Evolutionary conservation across 2,113 vertebrate species (phyloP), one percentile per base, ranked within the genome.

Genomic region (Scomber japonicus): DNA sequence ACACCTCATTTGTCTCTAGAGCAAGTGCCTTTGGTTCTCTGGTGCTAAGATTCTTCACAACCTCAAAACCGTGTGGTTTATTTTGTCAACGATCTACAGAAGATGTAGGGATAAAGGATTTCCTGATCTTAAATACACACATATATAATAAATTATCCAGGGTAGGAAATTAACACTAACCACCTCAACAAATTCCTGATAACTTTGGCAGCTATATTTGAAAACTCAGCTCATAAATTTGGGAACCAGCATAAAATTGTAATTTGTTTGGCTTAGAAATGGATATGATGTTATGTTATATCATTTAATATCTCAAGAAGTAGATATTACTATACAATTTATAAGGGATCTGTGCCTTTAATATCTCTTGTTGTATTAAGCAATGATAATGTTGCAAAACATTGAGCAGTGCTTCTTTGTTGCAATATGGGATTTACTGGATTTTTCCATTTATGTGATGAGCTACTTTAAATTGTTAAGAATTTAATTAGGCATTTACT

Each of bases 141-240:
- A 40, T 40, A 40, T 9, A 40, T 40, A 10, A 30, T 46, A 35
- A 49, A 60, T 27, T 27, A 27, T 5, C 30, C 78, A 83, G 83
- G 89, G 81, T 75, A 61, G 83, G 81, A 86, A 89, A 89, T 83
- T 66, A 90, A 90, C 90, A 89, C 89, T 92, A 91, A 84, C 21
- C 27, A 40, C 16, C 59, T 8, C 56, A 68, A 31, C 24, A 16
- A 27, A 65, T 50, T 40, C 62, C 51, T 40, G 2, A 63, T 11
- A 48, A 80, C 48, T 73, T 57, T 69, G 86, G 88, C 83, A 89
- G 88, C 89, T 89, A 84, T 44, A 7, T 40, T 9, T 5, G 55
- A 82, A 14, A 62, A 55, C n/a, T 71, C 48, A 51, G 19, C 27
- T 60, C 24, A 61, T 44, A 12, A 35, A 61, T 56, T 31, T 54